A percentile compares a stretch with the other conserved stretches of the same genome.
Evolutionary conservation across 2,797 vertebrate species (phyloP).

Genomic region (Microctenopoma stevenorrisi): DNA sequence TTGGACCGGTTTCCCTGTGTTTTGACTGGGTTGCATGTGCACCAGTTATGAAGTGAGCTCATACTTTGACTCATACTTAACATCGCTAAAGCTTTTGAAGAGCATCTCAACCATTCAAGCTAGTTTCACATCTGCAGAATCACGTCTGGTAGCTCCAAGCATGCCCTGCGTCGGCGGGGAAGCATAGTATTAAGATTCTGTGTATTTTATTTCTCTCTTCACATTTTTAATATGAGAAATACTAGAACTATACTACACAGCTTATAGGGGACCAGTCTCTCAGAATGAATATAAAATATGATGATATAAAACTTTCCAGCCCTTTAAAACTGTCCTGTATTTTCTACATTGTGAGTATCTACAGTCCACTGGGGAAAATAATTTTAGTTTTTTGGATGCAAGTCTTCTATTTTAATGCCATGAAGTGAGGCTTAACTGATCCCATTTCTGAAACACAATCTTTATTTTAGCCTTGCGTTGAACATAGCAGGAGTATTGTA

Average conservation of each 20-base stretch:
- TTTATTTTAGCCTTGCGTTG: slow-evolving; percentile 49
- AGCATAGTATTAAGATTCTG: slow-evolving; percentile 22
- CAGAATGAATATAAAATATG: slow-evolving; percentile 53
- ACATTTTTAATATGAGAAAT: slow-evolving; percentile 36
- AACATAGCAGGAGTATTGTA: background rate
- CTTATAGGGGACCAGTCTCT: slow-evolving; percentile 53
- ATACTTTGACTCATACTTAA: slow-evolving; percentile 61
- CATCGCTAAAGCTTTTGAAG: slow-evolving; percentile 49
- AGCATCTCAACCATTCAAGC: background rate
- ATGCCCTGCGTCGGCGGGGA: slow-evolving; percentile 21
- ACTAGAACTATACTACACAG: slow-evolving; percentile 9
- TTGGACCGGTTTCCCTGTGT: slow-evolving; percentile 69
- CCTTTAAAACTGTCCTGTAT: slow-evolving; percentile 71
- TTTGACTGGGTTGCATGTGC: slow-evolving; percentile 69
- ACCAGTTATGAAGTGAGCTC: slow-evolving; percentile 59
- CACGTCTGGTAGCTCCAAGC: slow-evolving; percentile 36
- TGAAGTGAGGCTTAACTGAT: slow-evolving; percentile 57
- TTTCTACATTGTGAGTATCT: slow-evolving; percentile 50
- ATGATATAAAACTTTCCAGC: slow-evolving; percentile 72
- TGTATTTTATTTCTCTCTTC: slow-evolving; percentile 24
- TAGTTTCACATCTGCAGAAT: slow-evolving; percentile 10
- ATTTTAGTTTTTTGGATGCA: slow-evolving; percentile 57
- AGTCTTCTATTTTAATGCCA: slow-evolving; percentile 50
- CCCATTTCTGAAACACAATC: slow-evolving; percentile 59
- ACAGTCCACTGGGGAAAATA: slow-evolving; percentile 56